A percentile compares a stretch with the other conserved stretches of the same genome.
Conservation (phyloP, 2,113 vertebrate genomes). For the Regulus satrapa region DNA sequence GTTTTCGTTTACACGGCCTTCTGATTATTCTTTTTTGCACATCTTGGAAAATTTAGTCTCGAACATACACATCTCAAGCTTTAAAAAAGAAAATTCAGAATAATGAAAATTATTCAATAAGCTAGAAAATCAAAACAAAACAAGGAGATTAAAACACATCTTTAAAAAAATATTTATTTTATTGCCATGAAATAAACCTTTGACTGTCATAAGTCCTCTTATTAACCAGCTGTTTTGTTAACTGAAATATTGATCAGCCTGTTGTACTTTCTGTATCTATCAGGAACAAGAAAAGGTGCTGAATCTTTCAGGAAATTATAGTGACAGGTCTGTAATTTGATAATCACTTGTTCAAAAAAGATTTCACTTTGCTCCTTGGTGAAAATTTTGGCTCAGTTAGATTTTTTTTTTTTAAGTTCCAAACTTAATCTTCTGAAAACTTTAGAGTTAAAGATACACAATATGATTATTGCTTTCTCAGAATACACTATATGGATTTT, state of each 20-base stretch:
- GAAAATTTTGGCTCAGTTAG: neutral
- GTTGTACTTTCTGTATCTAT: slow-evolving; percentile 54
- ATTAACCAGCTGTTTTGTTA: slow-evolving; percentile 68
- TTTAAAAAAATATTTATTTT: slow-evolving; percentile 27
- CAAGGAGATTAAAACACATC: neutral
- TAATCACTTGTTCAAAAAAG: slow-evolving; percentile 47
- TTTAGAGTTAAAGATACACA: neutral
- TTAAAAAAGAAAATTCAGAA: neutral
- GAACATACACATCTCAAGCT: neutral
- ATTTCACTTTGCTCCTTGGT: slow-evolving; percentile 50
- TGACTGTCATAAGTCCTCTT: slow-evolving; percentile 8
- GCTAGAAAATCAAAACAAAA: neutral
- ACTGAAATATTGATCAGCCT: slow-evolving; percentile 64
- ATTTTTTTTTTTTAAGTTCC: neutral
- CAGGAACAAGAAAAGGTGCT: slow-evolving; percentile 51
- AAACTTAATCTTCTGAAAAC: neutral
- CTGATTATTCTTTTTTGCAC: neutral
- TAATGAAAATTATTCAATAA: neutral
- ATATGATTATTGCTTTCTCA: neutral
- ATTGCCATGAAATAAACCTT: slow-evolving; percentile 39
- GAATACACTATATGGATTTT: neutral
- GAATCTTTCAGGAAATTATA: slow-evolving; percentile 60
- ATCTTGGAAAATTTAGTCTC: neutral
- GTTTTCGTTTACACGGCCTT: neutral
- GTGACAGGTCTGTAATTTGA: slow-evolving; percentile 69